These are phyloP conservation scores for Patiria miniata DNA, from an alignment of 35 echinoderm and acorn worm genomes.

Conservation along the genomic window DNA sequence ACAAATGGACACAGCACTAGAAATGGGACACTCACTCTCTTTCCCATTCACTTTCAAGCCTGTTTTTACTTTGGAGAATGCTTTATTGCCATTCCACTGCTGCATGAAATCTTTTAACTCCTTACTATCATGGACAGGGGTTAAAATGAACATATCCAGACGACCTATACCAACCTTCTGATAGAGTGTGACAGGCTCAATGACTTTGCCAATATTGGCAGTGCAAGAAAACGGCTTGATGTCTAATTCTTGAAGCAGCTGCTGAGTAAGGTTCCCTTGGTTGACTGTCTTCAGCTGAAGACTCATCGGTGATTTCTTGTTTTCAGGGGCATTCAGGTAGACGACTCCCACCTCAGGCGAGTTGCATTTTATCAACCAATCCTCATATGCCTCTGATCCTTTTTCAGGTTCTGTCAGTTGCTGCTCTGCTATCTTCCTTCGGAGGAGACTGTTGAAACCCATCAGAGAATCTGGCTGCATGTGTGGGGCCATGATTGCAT, in stretches of 20 bases:
- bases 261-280: slow-evolving; percentile 73
- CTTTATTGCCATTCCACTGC: slow-evolving; percentile 81
- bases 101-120: slow-evolving; percentile 96
- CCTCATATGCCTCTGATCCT: slow-evolving; percentile 70
- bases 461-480: slow-evolving; percentile 82
- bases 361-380: slow-evolving; percentile 93
- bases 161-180: slow-evolving; percentile 96
- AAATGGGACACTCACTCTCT: slow-evolving; percentile 73
- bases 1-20: slow-evolving; percentile 92
- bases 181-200: slow-evolving; percentile 97
- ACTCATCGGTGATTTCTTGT: slow-evolving; percentile 64
- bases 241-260: slow-evolving; percentile 76
- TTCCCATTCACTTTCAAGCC: slow-evolving; percentile 94
- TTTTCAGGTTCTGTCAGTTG: slow-evolving; percentile 82
- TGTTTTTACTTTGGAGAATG: slow-evolving; percentile 90
- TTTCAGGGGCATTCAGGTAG: slow-evolving; percentile 90
- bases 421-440: slow-evolving; percentile 83
- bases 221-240: slow-evolving; percentile 81
- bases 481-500: slow-evolving; percentile 87
- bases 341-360: slow-evolving; percentile 95
- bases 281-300: slow-evolving; percentile 71
- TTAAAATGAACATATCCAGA: slow-evolving; percentile 95
- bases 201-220: slow-evolving; percentile 65
- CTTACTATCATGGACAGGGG: slow-evolving; percentile 88
- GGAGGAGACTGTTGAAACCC: slow-evolving; percentile 91